Evolutionary conservation across 2,888 invertebrate species (phyloP).

Genomic region (Abrostola tripartita): DNA sequence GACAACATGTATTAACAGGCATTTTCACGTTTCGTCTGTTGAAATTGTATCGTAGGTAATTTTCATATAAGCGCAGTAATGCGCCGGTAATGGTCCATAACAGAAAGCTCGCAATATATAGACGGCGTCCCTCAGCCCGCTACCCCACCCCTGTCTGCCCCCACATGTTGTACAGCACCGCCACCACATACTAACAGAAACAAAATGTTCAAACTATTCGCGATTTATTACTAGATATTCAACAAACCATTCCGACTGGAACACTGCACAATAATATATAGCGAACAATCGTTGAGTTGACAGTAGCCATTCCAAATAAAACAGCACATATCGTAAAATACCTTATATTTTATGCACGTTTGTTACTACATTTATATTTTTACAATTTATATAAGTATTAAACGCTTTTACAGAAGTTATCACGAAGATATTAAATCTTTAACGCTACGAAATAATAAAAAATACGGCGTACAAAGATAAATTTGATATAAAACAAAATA

Average conservation of each 20-base stretch:
- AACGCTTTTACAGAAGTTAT: slow-evolving; percentile 25
- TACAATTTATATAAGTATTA: slow-evolving; percentile 25
- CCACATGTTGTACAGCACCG: slow-evolving; percentile 47
- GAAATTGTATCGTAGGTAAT: slow-evolving; percentile 74
- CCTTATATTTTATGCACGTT: slow-evolving; percentile 55
- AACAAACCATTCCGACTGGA: slow-evolving; percentile 64
- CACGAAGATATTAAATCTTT: slow-evolving; percentile 41
- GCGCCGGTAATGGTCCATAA: slow-evolving; percentile 80
- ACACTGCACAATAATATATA: slow-evolving; percentile 61
- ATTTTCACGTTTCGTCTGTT: slow-evolving; percentile 66
- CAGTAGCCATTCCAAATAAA: slow-evolving; percentile 59
- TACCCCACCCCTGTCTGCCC: slow-evolving; percentile 23
- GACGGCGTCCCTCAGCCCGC: slow-evolving; percentile 49
- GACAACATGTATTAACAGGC: slow-evolving; percentile 56
- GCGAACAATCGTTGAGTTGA: slow-evolving; percentile 62
- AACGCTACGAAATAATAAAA: slow-evolving; percentile 61
- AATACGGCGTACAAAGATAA: slow-evolving; percentile 58
- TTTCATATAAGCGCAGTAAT: slow-evolving; percentile 78
- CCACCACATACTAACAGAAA: slow-evolving; percentile 65
- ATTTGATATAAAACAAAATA: slow-evolving; percentile 63
- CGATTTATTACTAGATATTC: slow-evolving; percentile 71
- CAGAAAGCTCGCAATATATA: slow-evolving; percentile 77
- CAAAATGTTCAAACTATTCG: slow-evolving; percentile 72
- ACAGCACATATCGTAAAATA: slow-evolving; percentile 57
- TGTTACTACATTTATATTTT: slow-evolving; percentile 22